Percentiles rank a stretch among this genome's conserved stretches.
Evolutionary conservation across 1,140 invertebrate species (phyloP).

Genomic region (Drosophila parvula): DNA sequence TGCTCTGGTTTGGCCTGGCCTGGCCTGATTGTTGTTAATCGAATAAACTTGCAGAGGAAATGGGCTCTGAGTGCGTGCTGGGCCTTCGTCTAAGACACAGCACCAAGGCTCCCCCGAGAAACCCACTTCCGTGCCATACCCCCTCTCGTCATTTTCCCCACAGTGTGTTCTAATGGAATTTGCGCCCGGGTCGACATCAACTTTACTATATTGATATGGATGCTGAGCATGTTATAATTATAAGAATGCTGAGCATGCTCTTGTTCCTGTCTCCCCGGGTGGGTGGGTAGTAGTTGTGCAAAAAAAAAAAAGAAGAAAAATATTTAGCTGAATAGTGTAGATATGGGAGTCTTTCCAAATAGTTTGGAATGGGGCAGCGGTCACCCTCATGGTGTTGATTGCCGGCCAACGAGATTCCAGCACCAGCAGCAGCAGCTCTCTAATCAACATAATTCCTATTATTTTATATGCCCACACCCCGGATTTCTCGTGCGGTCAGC

Average conservation of each 20-base stretch:
- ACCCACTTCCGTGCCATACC: neutral
- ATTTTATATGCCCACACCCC: slow-evolving; percentile 60
- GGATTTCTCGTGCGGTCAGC: slow-evolving; percentile 28
- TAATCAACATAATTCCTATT: slow-evolving; percentile 72
- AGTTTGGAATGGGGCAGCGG: neutral
- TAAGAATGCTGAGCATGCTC: slow-evolving; percentile 75
- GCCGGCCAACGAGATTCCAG: slow-evolving; percentile 25
- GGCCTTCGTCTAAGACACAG: slow-evolving; percentile 31
- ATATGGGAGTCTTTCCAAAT: slow-evolving; percentile 30
- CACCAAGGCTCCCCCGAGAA: neutral
- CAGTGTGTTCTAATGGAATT: slow-evolving; percentile 69
- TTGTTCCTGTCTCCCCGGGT: slow-evolving; percentile 17
- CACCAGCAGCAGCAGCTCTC: slow-evolving; percentile 18
- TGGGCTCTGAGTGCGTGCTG: slow-evolving; percentile 69
- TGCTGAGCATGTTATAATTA: slow-evolving; percentile 79
- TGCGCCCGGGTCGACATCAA: slow-evolving; percentile 56
- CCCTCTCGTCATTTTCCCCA: slow-evolving; percentile 4
- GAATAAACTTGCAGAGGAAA: slow-evolving; percentile 77
- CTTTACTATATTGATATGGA: slow-evolving; percentile 72
- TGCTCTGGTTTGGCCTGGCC: slow-evolving; percentile 52
- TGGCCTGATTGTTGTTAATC: slow-evolving; percentile 69
- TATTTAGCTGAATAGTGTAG: slow-evolving; percentile 51
- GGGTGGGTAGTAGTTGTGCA: slow-evolving; percentile 16
- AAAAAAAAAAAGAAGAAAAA: slow-evolving; percentile 27
- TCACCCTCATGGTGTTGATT: slow-evolving; percentile 50